These are phyloP conservation scores for Zaprionus davidi DNA, from an alignment of 1,140 invertebrate genomes.

Conservation along the genomic window DNA sequence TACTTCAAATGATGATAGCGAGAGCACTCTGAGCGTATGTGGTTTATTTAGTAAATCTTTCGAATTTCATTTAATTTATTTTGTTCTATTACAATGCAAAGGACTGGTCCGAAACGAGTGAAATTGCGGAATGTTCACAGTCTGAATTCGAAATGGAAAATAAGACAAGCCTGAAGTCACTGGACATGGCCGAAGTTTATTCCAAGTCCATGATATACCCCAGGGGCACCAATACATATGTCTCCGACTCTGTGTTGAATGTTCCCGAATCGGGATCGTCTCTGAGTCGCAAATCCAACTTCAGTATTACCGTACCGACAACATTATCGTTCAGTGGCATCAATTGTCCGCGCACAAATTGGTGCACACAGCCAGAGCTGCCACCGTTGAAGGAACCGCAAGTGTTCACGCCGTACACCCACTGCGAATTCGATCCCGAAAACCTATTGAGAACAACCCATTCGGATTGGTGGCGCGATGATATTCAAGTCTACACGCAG, in stretches of 20 bases:
- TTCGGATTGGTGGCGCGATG: slow-evolving; percentile 57
- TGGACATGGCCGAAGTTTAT: slow-evolving; percentile 33
- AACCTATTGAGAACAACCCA: slow-evolving; percentile 40
- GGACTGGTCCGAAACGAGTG: slow-evolving; percentile 52
- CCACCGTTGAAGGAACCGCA: slow-evolving; percentile 10
- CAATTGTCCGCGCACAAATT: not conserved
- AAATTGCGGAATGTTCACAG: not conserved
- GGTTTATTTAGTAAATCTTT: not conserved
- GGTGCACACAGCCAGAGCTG: slow-evolving; percentile 16
- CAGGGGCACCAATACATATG: slow-evolving; percentile 3
- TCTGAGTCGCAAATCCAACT: not conserved
- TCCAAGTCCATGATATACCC: slow-evolving; percentile 8
- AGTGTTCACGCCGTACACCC: not conserved
- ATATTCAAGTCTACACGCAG: slow-evolving; percentile 34
- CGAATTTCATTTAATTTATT: not conserved
- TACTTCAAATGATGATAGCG: slow-evolving; percentile 13
- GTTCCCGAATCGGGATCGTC: not conserved
- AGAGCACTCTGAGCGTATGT: slow-evolving; percentile 42
- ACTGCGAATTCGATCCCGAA: not conserved
- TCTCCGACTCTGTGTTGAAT: slow-evolving; percentile 1
- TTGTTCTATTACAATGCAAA: slow-evolving; percentile 4
- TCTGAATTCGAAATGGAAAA: not conserved
- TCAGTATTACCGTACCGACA: slow-evolving; percentile 3
- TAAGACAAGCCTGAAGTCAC: not conserved
- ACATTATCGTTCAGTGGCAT: not conserved